Evolutionary conservation across 2,797 vertebrate genomes (phyloP).

Genomic region (Epinephelus awoara): DNA sequence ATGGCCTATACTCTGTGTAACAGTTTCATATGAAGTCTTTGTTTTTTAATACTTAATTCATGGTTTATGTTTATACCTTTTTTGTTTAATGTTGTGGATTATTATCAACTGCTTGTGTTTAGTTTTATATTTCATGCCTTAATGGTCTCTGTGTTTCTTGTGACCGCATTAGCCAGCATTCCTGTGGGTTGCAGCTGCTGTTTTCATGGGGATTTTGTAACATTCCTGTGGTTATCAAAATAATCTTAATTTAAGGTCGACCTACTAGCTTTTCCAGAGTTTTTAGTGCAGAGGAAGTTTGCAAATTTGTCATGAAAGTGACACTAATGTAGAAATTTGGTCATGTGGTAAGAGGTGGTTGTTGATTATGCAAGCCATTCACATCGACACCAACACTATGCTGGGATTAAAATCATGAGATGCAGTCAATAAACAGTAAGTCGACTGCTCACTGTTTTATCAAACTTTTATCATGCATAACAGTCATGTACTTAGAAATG

Average conservation of each 20-base stretch:
- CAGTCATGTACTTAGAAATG: background rate
- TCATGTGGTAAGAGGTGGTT: background rate
- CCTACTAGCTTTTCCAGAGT: background rate
- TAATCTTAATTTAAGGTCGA: background rate
- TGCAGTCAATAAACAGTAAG: background rate
- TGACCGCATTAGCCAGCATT: conserved; percentile 28
- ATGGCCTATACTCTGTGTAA: background rate
- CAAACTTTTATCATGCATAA: background rate
- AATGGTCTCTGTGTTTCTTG: conserved; percentile 15
- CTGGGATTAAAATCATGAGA: conserved; percentile 1
- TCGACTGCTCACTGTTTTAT: too few relatives aligned
- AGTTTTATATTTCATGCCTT: conserved; percentile 37
- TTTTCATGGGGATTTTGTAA: background rate
- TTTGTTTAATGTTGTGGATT: conserved; percentile 17
- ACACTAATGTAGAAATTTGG: background rate
- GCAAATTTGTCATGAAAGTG: background rate
- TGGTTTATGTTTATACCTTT: conserved; percentile 13
- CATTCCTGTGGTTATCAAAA: background rate
- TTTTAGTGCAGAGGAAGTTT: background rate
- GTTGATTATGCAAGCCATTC: background rate
- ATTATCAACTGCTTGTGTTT: background rate
- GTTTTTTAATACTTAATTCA: conserved; percentile 31
- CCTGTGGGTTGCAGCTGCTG: background rate
- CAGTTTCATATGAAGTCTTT: conserved; percentile 23
- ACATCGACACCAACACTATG: background rate